Evolutionary conservation across 2,888 invertebrate species (phyloP).

Genomic region (Aradus depressus): DNA sequence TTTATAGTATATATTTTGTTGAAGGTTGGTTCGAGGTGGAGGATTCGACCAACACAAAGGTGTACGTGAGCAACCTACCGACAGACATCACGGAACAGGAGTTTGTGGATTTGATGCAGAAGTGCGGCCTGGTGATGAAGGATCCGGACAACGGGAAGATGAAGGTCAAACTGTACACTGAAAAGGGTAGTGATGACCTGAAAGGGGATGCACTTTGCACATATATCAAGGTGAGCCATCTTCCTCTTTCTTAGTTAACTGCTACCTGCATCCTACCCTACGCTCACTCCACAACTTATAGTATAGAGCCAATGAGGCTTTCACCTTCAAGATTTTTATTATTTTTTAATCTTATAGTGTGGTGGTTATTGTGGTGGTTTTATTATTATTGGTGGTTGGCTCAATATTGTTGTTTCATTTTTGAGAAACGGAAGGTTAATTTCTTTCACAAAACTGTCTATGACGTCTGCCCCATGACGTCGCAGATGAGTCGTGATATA

Average conservation of each 20-base stretch:
- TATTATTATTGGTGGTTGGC: no score
- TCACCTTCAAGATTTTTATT: no score
- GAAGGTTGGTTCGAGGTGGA: conserved; percentile 87
- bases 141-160: conserved; percentile 67
- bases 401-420: no score
- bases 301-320: no score
- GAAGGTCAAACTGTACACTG: conserved; percentile 86
- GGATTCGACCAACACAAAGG: conserved; percentile 81
- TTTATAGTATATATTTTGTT: conserved; percentile 32
- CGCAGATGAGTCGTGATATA: no score
- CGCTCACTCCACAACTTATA: not conserved
- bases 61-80: conserved; percentile 91
- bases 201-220: conserved; percentile 97
- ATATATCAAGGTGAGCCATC: conserved; percentile 70
- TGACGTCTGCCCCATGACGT: no score
- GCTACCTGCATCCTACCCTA: not conserved
- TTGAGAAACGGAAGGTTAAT: no score
- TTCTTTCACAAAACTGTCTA: no score
- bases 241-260: not conserved
- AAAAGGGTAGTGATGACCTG: conserved; percentile 55
- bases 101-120: conserved; percentile 85
- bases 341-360: no score
- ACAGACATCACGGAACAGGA: conserved; percentile 77
- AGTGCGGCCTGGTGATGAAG: conserved; percentile 89
- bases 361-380: no score